A percentile compares a stretch with the other conserved stretches of the same genome.
These are phyloP conservation scores for Apodemia duryi DNA, from an alignment of 2,888 invertebrate genomes.

Conservation along the genomic window DNA sequence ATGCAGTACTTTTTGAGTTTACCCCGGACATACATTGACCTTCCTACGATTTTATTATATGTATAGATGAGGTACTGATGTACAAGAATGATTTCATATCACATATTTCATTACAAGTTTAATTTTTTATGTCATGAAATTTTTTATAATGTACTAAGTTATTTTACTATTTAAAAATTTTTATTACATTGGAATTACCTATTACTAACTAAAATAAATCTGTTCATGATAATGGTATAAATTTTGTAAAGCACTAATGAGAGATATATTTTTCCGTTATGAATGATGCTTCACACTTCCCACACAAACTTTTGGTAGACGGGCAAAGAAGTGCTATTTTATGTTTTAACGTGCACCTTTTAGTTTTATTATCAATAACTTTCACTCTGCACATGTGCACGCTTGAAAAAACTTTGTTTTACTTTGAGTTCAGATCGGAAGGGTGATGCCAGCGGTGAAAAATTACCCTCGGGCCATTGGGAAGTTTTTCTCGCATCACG, in stretches of 20 bases:
- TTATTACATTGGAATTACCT: too few relatives aligned
- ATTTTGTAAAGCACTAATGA: not conserved
- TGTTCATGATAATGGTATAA: not conserved
- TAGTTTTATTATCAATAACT: conserved; percentile 12
- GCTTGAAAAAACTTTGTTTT: conserved; percentile 9
- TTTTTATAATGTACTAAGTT: too few relatives aligned
- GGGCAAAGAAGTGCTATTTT: not conserved
- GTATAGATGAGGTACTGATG: too few relatives aligned
- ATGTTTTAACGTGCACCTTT: not conserved
- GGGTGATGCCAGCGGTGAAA: conserved; percentile 37
- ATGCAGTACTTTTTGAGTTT: too few relatives aligned
- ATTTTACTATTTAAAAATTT: too few relatives aligned
- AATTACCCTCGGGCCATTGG: conserved; percentile 48
- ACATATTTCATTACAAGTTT: too few relatives aligned
- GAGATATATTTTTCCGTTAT: not conserved
- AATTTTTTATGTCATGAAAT: too few relatives aligned
- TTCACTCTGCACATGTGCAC: conserved; percentile 10
- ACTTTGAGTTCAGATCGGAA: conserved; percentile 30
- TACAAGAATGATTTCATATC: too few relatives aligned
- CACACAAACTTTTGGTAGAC: not conserved
- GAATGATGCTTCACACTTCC: not conserved
- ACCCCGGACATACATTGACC: too few relatives aligned
- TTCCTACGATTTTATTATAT: too few relatives aligned
- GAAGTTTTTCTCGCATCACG: conserved; percentile 50
- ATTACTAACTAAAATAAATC: too few relatives aligned